phyloP scores from a whole-genome alignment of 2,888 invertebrate species.

The Xylocampa areola region DNA sequence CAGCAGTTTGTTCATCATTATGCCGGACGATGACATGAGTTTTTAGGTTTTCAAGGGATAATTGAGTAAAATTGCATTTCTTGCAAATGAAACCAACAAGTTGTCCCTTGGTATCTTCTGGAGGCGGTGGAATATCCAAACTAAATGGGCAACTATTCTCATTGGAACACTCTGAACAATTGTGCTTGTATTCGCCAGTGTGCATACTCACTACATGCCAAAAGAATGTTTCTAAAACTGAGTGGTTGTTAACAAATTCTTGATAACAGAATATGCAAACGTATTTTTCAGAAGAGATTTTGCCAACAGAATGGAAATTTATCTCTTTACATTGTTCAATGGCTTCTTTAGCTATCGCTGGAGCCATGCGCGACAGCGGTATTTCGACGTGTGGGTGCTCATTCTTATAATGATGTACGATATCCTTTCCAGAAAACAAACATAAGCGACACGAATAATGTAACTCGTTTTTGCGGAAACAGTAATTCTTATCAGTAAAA shows the following conservation, averaged over 20 bases:
- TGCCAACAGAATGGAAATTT: slow-evolving; percentile 75
- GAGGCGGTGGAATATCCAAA: slow-evolving; percentile 82
- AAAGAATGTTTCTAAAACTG: slow-evolving; percentile 88
- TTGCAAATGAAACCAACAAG: slow-evolving; percentile 91
- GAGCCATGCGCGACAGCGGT: slow-evolving; percentile 90
- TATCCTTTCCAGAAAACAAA: slow-evolving; percentile 88
- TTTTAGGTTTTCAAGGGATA: slow-evolving; percentile 90
- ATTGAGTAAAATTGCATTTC: slow-evolving; percentile 93
- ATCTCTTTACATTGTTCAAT: slow-evolving; percentile 87
- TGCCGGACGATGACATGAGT: slow-evolving; percentile 91
- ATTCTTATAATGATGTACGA: slow-evolving; percentile 92
- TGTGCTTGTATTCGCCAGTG: slow-evolving; percentile 93
- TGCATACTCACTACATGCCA: slow-evolving; percentile 93
- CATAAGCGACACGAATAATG: slow-evolving; percentile 91
- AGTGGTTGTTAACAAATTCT: slow-evolving; percentile 72
- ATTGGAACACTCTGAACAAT: slow-evolving; percentile 90
- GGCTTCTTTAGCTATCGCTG: slow-evolving; percentile 86
- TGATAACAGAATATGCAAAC: slow-evolving; percentile 82
- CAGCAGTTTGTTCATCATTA: slow-evolving; percentile 82
- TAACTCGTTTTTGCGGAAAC: slow-evolving; percentile 74
- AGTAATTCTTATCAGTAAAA: slow-evolving; percentile 83
- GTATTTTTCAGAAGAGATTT: slow-evolving; percentile 76
- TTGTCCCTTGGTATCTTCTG: slow-evolving; percentile 77
- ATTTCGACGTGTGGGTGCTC: slow-evolving; percentile 91
- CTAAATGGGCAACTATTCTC: slow-evolving; percentile 73